phyloP scores from a whole-genome alignment of 2,113 vertebrate genomes.

The Serinus canaria region DNA sequence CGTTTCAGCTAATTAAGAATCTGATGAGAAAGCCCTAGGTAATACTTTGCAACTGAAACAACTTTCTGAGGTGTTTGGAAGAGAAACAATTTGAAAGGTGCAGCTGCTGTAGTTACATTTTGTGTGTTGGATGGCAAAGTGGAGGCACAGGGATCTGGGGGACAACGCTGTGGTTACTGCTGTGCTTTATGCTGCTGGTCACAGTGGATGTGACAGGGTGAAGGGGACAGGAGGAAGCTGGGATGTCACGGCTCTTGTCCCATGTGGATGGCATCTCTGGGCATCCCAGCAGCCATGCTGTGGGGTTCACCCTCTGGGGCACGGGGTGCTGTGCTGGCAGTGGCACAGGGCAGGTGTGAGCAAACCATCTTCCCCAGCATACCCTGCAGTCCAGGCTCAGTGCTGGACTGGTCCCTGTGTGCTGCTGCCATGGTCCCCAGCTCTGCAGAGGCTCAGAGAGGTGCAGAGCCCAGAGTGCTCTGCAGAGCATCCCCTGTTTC shows the following conservation, averaged over 20 bases:
- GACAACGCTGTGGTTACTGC: fast-evolving
- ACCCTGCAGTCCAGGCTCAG: neutral
- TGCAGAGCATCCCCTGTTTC: neutral
- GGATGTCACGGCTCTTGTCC: fast-evolving
- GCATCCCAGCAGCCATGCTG: fast-evolving
- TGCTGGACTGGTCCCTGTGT: fast-evolving
- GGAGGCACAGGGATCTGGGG: neutral
- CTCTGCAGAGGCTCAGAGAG: neutral
- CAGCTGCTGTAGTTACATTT: neutral
- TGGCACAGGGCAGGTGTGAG: no score
- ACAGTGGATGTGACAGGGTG: fast-evolving
- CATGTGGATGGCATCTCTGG: fast-evolving
- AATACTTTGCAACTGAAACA: conserved; percentile 56
- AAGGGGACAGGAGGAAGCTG: neutral
- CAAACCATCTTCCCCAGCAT: neutral
- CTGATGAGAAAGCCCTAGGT: conserved; percentile 38
- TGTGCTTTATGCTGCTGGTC: neutral
- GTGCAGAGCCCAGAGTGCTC: neutral
- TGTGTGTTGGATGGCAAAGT: no score
- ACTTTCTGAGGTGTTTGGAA: conserved; percentile 13
- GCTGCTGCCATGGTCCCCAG: neutral
- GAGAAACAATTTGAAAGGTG: neutral
- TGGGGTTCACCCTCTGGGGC: neutral
- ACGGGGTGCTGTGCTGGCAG: neutral
- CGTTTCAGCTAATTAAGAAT: conserved; percentile 54